Conservation (phyloP, 2,113 vertebrate species). For the Bucco capensis region DNA sequence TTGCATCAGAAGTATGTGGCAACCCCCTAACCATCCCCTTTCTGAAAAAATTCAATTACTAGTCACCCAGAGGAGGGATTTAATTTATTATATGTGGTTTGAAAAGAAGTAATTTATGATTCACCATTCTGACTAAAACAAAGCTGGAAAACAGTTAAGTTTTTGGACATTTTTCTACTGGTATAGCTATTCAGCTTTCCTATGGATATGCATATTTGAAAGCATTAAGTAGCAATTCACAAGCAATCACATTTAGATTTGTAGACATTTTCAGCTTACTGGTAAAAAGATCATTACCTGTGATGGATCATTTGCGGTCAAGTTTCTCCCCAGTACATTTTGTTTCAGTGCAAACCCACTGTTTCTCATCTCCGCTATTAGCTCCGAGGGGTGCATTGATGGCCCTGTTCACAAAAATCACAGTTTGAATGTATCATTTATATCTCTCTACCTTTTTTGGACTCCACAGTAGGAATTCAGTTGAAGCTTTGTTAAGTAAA, state of each 20-base stretch:
- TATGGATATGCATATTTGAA: constrained; percentile 82
- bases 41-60: constrained; percentile 36
- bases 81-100: constrained; percentile 65
- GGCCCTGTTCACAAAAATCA: constrained; percentile 98
- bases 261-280: constrained; percentile 82
- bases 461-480: constrained; percentile 91
- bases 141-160: constrained; percentile 53
- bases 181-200: constrained; percentile 60
- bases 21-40: background rate
- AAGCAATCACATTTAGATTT: constrained; percentile 82
- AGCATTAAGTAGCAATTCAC: constrained; percentile 81
- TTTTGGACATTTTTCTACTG: constrained; percentile 48
- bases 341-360: constrained; percentile 99
- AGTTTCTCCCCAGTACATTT: constrained; percentile 97
- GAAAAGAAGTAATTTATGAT: constrained; percentile 54
- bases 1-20: background rate
- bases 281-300: constrained; percentile 93
- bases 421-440: constrained; percentile 93
- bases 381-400: constrained; percentile 99
- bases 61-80: constrained; percentile 40
- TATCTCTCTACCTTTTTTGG: constrained; percentile 84
- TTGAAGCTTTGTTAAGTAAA: constrained; percentile 97
- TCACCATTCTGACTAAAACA: constrained; percentile 47
- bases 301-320: constrained; percentile 92
- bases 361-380: constrained; percentile 99